Conservation (phyloP, 2,888 invertebrate genomes). For the Orgyia antiqua region DNA sequence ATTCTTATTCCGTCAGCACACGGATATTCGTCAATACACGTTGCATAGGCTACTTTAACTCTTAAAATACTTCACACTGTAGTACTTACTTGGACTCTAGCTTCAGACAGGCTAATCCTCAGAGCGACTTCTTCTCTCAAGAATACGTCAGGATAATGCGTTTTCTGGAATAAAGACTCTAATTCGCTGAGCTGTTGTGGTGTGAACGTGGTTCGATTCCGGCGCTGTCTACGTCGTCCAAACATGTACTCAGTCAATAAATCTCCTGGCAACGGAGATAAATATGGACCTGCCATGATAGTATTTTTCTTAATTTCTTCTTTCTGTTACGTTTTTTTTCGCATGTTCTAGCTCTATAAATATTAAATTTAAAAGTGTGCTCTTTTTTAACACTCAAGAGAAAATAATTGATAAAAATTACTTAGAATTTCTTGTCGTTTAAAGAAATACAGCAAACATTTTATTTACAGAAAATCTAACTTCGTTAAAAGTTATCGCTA, state of each 20-base stretch:
- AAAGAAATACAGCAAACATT: too few relatives aligned
- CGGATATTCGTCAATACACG: too few relatives aligned
- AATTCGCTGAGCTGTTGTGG: slow-evolving; percentile 95
- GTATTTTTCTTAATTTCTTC: not conserved
- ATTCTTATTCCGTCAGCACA: too few relatives aligned
- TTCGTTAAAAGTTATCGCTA: slow-evolving; percentile 34
- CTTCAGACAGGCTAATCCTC: slow-evolving; percentile 93
- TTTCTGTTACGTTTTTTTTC: too few relatives aligned
- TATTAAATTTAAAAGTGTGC: too few relatives aligned
- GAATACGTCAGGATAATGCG: slow-evolving; percentile 95
- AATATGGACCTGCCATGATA: slow-evolving; percentile 89
- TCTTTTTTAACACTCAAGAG: too few relatives aligned
- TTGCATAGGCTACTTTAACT: too few relatives aligned
- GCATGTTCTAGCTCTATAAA: too few relatives aligned
- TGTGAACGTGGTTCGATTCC: slow-evolving; percentile 95
- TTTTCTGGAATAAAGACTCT: slow-evolving; percentile 95
- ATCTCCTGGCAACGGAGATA: slow-evolving; percentile 91
- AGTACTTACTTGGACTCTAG: slow-evolving; percentile 90
- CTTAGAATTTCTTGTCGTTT: not conserved
- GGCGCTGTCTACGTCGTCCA: slow-evolving; percentile 90
- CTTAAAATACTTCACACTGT: too few relatives aligned
- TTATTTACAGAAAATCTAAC: too few relatives aligned
- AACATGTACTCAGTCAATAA: slow-evolving; percentile 96
- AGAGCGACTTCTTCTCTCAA: slow-evolving; percentile 94
- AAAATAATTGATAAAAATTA: not conserved